phyloP scores from a whole-genome alignment of 2,113 vertebrate genomes.

The Paratilapia polleni region DNA sequence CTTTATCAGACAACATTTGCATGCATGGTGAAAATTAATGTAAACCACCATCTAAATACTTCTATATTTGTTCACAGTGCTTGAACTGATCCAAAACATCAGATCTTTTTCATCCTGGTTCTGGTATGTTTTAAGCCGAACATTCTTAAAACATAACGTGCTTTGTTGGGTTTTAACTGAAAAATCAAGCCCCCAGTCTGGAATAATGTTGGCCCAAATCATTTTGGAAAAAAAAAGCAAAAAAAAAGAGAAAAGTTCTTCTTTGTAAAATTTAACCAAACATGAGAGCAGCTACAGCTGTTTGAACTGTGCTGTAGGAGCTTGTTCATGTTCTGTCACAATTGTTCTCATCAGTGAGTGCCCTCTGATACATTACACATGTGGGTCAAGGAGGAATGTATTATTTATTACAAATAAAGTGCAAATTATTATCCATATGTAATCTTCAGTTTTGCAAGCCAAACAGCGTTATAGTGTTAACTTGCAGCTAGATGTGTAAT shows the following conservation, averaged over 20 bases:
- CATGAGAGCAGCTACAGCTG: background rate
- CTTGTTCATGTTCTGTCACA: background rate
- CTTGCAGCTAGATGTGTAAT: background rate
- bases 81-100: background rate
- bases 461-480: background rate
- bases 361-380: constrained; percentile 11
- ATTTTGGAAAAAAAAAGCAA: background rate
- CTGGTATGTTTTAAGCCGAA: background rate
- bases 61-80: background rate
- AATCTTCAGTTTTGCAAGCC: background rate
- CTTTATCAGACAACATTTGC: background rate
- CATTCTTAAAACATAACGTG: background rate
- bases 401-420: constrained; percentile 51
- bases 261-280: constrained; percentile 2
- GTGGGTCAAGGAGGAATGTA: constrained; percentile 59
- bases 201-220: constrained; percentile 20
- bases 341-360: constrained; percentile 10
- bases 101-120: background rate
- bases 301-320: background rate
- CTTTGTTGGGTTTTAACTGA: background rate
- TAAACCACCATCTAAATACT: constrained; percentile 6
- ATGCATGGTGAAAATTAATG: background rate
- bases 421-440: constrained; percentile 20
- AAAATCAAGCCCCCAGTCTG: constrained; percentile 5
- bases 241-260: constrained; percentile 9